Conservation (phyloP, 2,888 invertebrate genomes). For the Eupithecia insigniata region DNA sequence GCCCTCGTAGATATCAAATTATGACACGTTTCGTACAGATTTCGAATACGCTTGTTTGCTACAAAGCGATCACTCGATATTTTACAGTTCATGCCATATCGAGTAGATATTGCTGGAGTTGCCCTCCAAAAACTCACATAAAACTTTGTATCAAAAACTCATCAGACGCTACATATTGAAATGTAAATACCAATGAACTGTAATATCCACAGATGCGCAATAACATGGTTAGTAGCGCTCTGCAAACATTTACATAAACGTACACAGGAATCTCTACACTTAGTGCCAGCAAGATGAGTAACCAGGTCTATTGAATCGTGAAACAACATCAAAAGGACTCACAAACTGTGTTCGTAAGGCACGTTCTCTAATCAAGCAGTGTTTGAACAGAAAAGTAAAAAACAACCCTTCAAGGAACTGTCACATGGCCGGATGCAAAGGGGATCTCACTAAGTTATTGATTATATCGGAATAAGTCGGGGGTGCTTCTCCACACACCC, state of each 20-base stretch:
- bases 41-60: no score
- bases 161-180: constrained; percentile 46
- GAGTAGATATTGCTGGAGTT: no score
- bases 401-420: constrained; percentile 73
- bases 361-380: constrained; percentile 79
- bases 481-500: constrained; percentile 64
- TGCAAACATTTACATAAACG: constrained; percentile 61
- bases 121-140: constrained; percentile 6
- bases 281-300: constrained; percentile 68
- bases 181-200: constrained; percentile 47
- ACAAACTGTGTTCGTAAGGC: constrained; percentile 54
- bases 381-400: constrained; percentile 80
- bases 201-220: constrained; percentile 46
- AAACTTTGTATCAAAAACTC: constrained; percentile 43
- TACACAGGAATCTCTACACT: constrained; percentile 65
- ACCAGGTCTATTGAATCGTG: constrained; percentile 65
- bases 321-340: constrained; percentile 71
- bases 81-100: no score
- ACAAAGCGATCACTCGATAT: no score
- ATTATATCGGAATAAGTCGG: constrained; percentile 84
- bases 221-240: constrained; percentile 43
- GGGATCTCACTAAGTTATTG: constrained; percentile 85
- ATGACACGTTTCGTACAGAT: no score
- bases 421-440: constrained; percentile 83
- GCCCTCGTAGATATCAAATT: no score